Base-by-base conservation (phyloP, 2,888 invertebrate genomes). In the Arrhopalites spinosus region DNA sequence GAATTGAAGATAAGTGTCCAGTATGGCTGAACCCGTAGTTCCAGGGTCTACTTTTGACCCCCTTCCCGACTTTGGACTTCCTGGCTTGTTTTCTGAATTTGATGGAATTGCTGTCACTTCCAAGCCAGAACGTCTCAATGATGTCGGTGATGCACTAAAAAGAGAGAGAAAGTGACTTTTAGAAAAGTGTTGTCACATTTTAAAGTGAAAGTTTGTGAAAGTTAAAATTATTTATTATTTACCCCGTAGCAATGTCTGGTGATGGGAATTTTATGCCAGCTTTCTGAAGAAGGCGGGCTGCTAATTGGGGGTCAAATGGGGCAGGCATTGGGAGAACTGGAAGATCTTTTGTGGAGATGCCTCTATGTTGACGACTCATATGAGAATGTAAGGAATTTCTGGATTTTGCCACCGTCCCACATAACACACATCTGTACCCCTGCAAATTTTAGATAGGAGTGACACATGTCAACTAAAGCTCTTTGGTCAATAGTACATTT, bases 281-380 rank as follows among this genome's bases (percentile, higher is more conserved):
- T 85, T 95, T 95, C 50, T 94, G 93, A 79, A 95, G 87, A 78
- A 95, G 87, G 80, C 93, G 91, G 82, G 84, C 92, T 76, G 95
- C 95, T 69, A 95, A 88, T 79, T 94, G 94, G 13, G 95, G 95
- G 86, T 95, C 94, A 85, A 95, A 95, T 27, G 94, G 91, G 77
- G 93, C 93, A 27, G 95, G 95, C 95, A 95, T 95, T 77, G 95
- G 95, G 81, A 95, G 87, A 61, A 95, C 95, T 13, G 95, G 95
- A 83, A 95, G 88, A 86, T 95, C 95, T 87, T 95, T 95, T 83
- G 95, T 95, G 85, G 94, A 94, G 85, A 95, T 95, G 79, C 95
- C 95, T 76, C 95, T 90, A 86, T 95, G 95, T 85, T 95, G 95
- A 67, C 95, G 90, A 77, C 93, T 94, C 95, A 95, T 95, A 86